phyloP scores from a whole-genome alignment of 2,113 vertebrate species.

The Casuarius casuarius region DNA sequence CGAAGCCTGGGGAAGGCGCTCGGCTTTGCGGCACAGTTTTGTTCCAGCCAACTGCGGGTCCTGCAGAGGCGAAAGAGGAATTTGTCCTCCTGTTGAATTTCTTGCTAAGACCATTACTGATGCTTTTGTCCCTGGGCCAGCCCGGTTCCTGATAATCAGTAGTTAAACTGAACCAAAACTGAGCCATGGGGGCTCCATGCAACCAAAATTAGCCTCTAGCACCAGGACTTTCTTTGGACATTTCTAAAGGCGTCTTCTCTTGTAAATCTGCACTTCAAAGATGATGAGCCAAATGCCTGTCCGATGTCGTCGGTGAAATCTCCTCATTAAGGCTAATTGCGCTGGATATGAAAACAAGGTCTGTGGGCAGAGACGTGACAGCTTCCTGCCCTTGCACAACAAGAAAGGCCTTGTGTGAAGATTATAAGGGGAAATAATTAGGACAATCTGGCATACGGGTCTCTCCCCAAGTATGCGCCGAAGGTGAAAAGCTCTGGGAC shows the following conservation, averaged over 20 bases:
- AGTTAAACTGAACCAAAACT: neutral
- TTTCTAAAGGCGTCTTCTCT: neutral
- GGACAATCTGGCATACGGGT: neutral
- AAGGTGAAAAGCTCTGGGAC: neutral
- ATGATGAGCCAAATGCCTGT: neutral
- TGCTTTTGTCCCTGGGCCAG: neutral
- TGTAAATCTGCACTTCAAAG: neutral
- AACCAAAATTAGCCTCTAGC: neutral
- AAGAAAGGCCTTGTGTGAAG: neutral
- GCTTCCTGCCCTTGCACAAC: neutral
- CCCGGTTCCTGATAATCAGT: neutral
- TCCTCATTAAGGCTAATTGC: slow-evolving; percentile 9
- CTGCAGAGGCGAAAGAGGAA: neutral
- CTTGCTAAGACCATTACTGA: neutral
- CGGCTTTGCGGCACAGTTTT: neutral
- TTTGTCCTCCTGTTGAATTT: neutral
- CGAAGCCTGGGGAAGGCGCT: neutral
- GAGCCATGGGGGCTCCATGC: too few relatives aligned
- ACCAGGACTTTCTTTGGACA: neutral
- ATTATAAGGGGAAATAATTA: neutral
- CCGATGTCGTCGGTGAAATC: neutral
- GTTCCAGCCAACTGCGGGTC: neutral
- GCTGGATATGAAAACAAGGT: accelerated
- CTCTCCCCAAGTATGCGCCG: neutral
- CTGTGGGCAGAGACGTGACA: neutral